These are phyloP conservation scores for Eulacestoma nigropectus DNA, from an alignment of 2,113 vertebrate genomes.

Conservation along the genomic window DNA sequence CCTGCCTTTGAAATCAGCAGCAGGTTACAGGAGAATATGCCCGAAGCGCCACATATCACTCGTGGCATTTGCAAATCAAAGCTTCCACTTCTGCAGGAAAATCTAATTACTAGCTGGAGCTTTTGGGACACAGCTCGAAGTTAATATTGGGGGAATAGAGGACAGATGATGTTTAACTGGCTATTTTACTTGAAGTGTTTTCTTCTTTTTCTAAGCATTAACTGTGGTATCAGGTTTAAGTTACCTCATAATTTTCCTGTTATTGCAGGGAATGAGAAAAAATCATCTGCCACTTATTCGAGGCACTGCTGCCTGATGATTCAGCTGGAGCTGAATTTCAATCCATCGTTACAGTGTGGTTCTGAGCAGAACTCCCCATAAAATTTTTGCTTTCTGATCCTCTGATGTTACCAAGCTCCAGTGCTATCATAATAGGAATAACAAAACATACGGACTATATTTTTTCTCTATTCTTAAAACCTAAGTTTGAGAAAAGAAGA, in stretches of 20 bases:
- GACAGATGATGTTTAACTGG: neutral
- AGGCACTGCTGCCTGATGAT: neutral
- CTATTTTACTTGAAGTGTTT: neutral
- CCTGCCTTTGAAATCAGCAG: neutral
- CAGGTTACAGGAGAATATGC: neutral
- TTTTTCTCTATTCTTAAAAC: neutral
- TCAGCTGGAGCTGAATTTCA: neutral
- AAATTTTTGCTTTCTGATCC: neutral
- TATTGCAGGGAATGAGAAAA: neutral
- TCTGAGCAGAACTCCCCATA: neutral
- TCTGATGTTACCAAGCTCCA: neutral
- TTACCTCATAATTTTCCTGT: neutral
- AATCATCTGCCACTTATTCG: neutral
- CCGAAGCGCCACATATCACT: neutral
- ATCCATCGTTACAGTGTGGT: accelerated
- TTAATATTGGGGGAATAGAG: neutral
- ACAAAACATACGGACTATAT: neutral
- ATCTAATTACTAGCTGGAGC: neutral
- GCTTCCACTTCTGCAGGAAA: neutral
- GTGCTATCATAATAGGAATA: neutral
- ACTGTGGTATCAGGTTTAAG: neutral
- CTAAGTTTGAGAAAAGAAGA: neutral
- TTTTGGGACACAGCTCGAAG: neutral
- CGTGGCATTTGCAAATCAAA: neutral
- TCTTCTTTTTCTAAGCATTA: neutral